Evolutionary conservation across 1,140 invertebrate species (phyloP).

Genomic region (Trypoxylus dichotomus): DNA sequence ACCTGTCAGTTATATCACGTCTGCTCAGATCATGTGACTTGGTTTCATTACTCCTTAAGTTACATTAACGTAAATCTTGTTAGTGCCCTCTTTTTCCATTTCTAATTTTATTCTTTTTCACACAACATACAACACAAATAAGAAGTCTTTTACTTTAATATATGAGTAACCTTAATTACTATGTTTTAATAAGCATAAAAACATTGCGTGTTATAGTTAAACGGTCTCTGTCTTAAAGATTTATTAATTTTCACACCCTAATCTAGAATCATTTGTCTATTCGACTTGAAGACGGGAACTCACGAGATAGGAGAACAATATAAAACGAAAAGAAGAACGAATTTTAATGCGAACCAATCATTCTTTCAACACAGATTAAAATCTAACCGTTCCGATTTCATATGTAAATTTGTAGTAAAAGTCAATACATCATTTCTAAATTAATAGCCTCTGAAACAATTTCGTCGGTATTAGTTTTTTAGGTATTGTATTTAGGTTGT

Average conservation of each 20-base stretch:
- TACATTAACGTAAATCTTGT: too few relatives aligned
- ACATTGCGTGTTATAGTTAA: too few relatives aligned
- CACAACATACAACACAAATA: too few relatives aligned
- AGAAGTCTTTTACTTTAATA: too few relatives aligned
- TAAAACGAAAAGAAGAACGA: not conserved
- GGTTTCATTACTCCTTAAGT: too few relatives aligned
- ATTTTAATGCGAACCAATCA: conserved; percentile 15
- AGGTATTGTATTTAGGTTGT: not conserved
- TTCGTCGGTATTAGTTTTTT: conserved; percentile 16
- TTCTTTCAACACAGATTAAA: conserved; percentile 9
- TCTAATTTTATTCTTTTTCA: too few relatives aligned
- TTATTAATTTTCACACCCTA: conserved; percentile 8
- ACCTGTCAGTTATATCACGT: too few relatives aligned
- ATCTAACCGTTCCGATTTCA: conserved; percentile 17
- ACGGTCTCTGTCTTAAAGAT: not conserved
- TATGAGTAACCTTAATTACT: too few relatives aligned
- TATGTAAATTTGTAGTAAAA: conserved; percentile 22
- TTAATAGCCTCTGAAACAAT: conserved; percentile 18
- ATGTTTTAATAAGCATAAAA: too few relatives aligned
- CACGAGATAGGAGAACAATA: not conserved
- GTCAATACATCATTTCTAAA: conserved; percentile 18
- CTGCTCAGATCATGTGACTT: too few relatives aligned
- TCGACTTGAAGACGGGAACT: not conserved
- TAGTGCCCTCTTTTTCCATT: too few relatives aligned
- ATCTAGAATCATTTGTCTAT: conserved; percentile 9